A percentile compares a stretch with the other conserved stretches of the same genome.
Conservation (phyloP, 37 sponge, comb jelly and placozoan species). For the Bolinopsis microptera region DNA sequence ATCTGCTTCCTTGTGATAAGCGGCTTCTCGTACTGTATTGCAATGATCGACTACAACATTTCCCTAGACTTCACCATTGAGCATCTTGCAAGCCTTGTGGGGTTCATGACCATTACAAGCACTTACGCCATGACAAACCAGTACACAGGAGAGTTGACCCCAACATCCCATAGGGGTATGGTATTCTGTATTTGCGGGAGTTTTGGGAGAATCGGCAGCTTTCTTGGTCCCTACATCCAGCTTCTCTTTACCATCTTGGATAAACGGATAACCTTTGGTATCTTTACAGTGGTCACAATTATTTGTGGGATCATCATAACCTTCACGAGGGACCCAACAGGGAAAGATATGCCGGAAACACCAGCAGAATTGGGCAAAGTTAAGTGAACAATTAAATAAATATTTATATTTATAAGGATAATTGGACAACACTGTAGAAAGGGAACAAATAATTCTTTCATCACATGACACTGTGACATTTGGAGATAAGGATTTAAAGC, state of each 20-base stretch:
- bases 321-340: not conserved
- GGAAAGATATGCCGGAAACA: slow-evolving; percentile 11
- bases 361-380: not conserved
- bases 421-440: no score
- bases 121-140: not conserved
- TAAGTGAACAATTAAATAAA: no score
- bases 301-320: not conserved
- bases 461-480: no score
- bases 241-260: not conserved
- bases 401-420: no score
- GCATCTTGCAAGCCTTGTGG: not conserved
- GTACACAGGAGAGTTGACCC: not conserved
- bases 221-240: slow-evolving; percentile 19
- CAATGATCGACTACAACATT: slow-evolving; percentile 38
- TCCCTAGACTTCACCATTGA: not conserved
- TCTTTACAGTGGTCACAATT: not conserved
- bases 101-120: not conserved
- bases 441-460: no score
- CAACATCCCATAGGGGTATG: slow-evolving; percentile 36
- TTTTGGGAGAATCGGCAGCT: slow-evolving; percentile 33
- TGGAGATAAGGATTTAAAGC: no score
- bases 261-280: not conserved
- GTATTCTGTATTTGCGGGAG: slow-evolving; percentile 8
- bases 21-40: not conserved
- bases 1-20: not conserved